Evolutionary conservation across 2,113 vertebrate genomes (phyloP), one percentile per base, ranked within the genome.

Genomic region (Fregata magnificens): DNA sequence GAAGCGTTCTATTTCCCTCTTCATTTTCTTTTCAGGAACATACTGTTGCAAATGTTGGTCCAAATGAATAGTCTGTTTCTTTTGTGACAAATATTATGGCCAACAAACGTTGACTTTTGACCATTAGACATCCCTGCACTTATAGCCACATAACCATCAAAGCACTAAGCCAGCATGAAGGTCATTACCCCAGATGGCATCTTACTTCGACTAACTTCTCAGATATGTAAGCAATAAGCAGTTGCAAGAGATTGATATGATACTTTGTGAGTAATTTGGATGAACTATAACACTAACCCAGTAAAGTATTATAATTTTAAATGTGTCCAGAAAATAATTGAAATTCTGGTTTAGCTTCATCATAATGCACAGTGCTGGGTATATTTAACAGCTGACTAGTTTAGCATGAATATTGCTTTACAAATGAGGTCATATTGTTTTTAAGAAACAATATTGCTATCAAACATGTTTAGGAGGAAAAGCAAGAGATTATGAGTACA

Each of bases 251-350:
- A 98, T 98, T 98, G 98, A 98, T 98, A 97, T 80, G 98, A 98
- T 98, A 97, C 97, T 97, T 97, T 94, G 97, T 98, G 97, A 98
- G 97, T 98, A 98, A 98, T 98, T 98, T 98, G 98, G 97, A 98
- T 98, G 98, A 98, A 98, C 98, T 98, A 98, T 98, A 98, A 97
- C 98, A 97, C 97, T 97, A 98, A 98, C 97, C 96, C 97, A 90
- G 97, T 90, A 98, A 98, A 98, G 98, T 98, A 98, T 99, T 98
- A 98, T 98, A 98, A 99, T 99, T 98, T 98, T 98, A 98, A 98
- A 98, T 98, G 98, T 98, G 98, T 98, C 98, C 98, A 98, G 98
- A 98, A 98, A 98, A 99, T 98, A 98, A 98, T 99, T 98, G 98
- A 98, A 98, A 98, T 98, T 98, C 98, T 98, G 97, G 97, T 98